These are phyloP conservation scores for Paramuricea clavata DNA, from an alignment of 92 coral and sea anemone species.

Conservation along the genomic window DNA sequence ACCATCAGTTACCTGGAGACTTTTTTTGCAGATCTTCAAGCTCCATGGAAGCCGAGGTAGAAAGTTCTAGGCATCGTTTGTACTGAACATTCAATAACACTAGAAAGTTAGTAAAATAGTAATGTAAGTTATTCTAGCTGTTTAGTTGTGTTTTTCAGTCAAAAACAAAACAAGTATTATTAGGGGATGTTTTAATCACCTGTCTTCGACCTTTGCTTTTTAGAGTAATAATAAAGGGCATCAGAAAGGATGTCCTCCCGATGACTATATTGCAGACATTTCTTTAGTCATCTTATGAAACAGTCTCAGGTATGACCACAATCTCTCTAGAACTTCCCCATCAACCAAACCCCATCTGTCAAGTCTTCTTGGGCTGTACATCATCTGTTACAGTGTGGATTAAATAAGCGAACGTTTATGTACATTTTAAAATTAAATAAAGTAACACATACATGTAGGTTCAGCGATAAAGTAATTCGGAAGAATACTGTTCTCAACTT, in stretches of 20 bases:
- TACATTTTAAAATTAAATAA: background rate
- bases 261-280: slow-evolving; percentile 66
- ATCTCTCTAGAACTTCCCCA: slow-evolving; percentile 69
- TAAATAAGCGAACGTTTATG: background rate
- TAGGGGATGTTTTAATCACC: slow-evolving; percentile 17
- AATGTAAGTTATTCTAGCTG: too few relatives aligned
- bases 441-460: slow-evolving; percentile 14
- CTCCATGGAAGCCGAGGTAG: too few relatives aligned
- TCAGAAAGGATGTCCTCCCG: slow-evolving; percentile 69
- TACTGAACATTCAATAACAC: too few relatives aligned
- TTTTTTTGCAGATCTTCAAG: too few relatives aligned
- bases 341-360: slow-evolving; percentile 73
- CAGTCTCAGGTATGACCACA: slow-evolving; percentile 70
- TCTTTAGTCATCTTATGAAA: slow-evolving; percentile 72
- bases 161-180: too few relatives aligned
- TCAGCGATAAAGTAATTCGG: too few relatives aligned
- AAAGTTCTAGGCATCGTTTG: too few relatives aligned
- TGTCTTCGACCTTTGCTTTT: slow-evolving; percentile 46
- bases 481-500: too few relatives aligned
- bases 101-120: too few relatives aligned
- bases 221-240: slow-evolving; percentile 63
- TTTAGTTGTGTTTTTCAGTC: too few relatives aligned
- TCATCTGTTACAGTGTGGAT: slow-evolving; percentile 39
- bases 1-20: too few relatives aligned
- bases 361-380: slow-evolving; percentile 70